Base-by-base conservation (phyloP, 2,113 vertebrate genomes). In the Mohoua ochrocephala region DNA sequence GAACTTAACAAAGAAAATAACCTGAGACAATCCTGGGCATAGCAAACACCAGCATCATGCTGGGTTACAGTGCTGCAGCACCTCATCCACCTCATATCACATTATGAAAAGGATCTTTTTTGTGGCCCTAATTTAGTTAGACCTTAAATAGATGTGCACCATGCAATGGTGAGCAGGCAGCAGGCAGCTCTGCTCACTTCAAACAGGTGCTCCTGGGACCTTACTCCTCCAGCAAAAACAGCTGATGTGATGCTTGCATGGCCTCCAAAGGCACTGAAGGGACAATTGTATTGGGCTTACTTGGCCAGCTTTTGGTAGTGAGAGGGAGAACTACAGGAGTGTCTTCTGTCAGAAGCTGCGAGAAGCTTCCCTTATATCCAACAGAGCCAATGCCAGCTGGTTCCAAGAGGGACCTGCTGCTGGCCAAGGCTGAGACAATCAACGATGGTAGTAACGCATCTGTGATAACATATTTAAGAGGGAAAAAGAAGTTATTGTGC, bases 391-490 rank as follows among this genome's bases (percentile, higher is more conserved):
- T 31, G 20, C 24, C 65, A 49, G 24, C 24, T 30, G 20, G 20
- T 7, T 71, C 20, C 30, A 56, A 30, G 50, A 27, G 42, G 20
- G 7, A 35, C 9, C 24, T 3, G 6, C 41, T 24, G 23, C 41
- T 49, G 42, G 57, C 49, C 21, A 64, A 64, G 24, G 15, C 85
- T 30, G 42, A 79, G 41, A 21, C 56, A 11, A 63, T 26, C 41
- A 63, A 8, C 1, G 0, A 31, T 54, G 13, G 47, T 20, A 70
- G 7, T 5, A 70, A 63, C 18, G 10, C 5, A 2, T 47, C 20
- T 47, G 6, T 35, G n/a, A 41, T 26, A 71, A 49, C 7, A 8
- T 31, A 15, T 42, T 64, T 56, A 42, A 64, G 30, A 30, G 33
- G 23, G 39, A 21, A 41, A 42, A 63, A 49, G 3, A 74, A 47